A percentile compares a stretch with the other conserved stretches of the same genome.
Evolutionary conservation across 2,113 vertebrate species (phyloP).

Genomic region (Ammospiza nelsoni): DNA sequence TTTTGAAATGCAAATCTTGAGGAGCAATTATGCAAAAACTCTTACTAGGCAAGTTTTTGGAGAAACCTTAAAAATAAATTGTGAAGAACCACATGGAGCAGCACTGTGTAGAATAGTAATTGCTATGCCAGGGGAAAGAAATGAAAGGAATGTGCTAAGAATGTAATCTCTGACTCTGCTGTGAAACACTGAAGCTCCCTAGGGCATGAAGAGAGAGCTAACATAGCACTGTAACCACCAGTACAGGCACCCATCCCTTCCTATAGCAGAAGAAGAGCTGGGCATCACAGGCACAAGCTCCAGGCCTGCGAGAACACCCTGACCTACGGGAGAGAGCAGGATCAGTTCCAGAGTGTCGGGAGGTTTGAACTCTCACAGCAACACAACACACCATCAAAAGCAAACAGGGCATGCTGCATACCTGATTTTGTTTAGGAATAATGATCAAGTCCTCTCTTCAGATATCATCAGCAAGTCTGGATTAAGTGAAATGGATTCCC

Average conservation of each 20-base stretch:
- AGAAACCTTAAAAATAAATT: slow-evolving; percentile 53
- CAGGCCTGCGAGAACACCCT: background rate
- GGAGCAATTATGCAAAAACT: slow-evolving; percentile 34
- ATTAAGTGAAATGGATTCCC: background rate
- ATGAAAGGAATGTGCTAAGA: slow-evolving; percentile 12
- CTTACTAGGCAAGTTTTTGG: slow-evolving; percentile 31
- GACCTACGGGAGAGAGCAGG: background rate
- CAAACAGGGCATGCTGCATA: background rate
- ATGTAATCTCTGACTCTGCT: background rate
- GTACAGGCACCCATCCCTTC: background rate
- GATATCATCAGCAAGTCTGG: background rate
- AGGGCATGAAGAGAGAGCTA: background rate
- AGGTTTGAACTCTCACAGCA: background rate
- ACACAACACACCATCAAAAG: background rate
- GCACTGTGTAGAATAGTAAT: slow-evolving; percentile 11
- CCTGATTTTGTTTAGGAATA: background rate
- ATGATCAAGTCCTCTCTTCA: background rate
- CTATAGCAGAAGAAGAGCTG: background rate
- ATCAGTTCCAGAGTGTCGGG: background rate
- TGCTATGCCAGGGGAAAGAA: background rate
- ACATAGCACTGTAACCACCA: background rate
- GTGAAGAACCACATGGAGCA: slow-evolving; percentile 39
- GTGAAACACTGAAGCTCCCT: background rate
- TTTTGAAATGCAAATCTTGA: slow-evolving; percentile 45
- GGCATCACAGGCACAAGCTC: background rate